These are phyloP conservation scores for Dipodomys merriami DNA, from an alignment of 2,113 vertebrate genomes.

Conservation along the genomic window DNA sequence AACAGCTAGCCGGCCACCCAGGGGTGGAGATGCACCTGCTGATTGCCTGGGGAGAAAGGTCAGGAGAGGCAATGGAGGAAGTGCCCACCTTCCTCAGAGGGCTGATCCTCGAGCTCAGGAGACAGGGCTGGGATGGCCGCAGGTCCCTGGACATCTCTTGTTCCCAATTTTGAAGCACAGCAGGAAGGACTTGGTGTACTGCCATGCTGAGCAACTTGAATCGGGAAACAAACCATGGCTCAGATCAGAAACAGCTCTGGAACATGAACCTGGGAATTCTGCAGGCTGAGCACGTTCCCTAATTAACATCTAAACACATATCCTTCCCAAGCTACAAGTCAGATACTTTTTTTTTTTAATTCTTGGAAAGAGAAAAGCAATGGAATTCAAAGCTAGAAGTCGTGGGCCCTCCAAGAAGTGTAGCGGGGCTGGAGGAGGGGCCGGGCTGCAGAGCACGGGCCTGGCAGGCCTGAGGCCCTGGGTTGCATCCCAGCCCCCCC, in stretches of 20 bases:
- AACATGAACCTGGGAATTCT: slow-evolving; percentile 47
- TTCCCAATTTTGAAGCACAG: not conserved
- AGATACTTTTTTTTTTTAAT: not conserved
- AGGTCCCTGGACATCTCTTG: not conserved
- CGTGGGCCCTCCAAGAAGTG: not conserved
- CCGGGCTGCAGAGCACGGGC: not conserved
- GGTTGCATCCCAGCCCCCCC: not conserved
- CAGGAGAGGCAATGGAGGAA: not conserved
- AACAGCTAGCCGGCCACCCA: not conserved
- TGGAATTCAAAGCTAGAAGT: not conserved
- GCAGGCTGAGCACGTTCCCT: slow-evolving; percentile 21
- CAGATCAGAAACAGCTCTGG: slow-evolving; percentile 29
- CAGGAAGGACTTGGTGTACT: slow-evolving; percentile 3
- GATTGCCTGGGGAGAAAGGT: not conserved
- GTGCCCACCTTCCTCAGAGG: not conserved
- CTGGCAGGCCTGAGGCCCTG: no score
- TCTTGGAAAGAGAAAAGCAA: not conserved
- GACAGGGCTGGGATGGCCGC: not conserved
- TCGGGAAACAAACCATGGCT: not conserved
- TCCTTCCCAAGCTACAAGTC: not conserved
- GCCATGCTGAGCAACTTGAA: slow-evolving; percentile 22
- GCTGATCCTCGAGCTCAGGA: not conserved
- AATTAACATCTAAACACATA: slow-evolving; percentile 49
- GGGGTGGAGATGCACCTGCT: not conserved
- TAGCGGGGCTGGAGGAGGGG: not conserved